Base-by-base conservation (phyloP, 2,888 invertebrate genomes). In the Heliconius ethilla region DNA sequence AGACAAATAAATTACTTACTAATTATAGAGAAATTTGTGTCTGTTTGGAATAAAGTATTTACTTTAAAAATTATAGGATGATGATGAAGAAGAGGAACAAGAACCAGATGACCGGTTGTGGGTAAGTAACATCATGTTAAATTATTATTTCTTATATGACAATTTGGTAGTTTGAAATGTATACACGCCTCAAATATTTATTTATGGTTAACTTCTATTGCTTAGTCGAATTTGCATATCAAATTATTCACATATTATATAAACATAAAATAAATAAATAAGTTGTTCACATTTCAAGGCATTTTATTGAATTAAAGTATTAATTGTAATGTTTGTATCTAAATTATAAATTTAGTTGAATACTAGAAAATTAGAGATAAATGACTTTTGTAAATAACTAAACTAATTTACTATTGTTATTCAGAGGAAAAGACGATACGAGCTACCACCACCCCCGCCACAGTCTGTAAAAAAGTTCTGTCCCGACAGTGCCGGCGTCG, bases 361-460 rank as follows among this genome's bases (percentile, higher is more conserved):
- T 4, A 62, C n/a, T 27, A 5, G 10, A 13, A 9, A 27, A 25
- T 13, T 11, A 27, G 11, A 62, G 11, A 15, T 27, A 6, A 63
- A 15, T 2, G 63, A 15, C 27, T 27, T 63, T 6, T 6, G 5
- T 27, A 25, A 27, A 27, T 27, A 4, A 40, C 10, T 13, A 69
- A 15, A 69, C 18, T n/a, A 1, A 40, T 15, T 7, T 7, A 7
- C 18, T 59, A 67, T 33, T 63, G 22, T 74, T 81, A 80, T 82
- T 59, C 88, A 94, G 93, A 90, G 93, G 78, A 94, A 94, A 81
- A 88, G 94, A 76, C 90, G 92, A 1, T 89, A 87, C 78, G 93
- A 93, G 62, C 88, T 90, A 0, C 87, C 89, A 0, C 89, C 90
- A 0, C 87, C 89, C 0, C 87, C 87, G 65, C 88, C 90, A 7